Evolutionary conservation across 2,797 vertebrate species (phyloP), one percentile per base, ranked within the genome.

Genomic region (Centroberyx gerrardi): DNA sequence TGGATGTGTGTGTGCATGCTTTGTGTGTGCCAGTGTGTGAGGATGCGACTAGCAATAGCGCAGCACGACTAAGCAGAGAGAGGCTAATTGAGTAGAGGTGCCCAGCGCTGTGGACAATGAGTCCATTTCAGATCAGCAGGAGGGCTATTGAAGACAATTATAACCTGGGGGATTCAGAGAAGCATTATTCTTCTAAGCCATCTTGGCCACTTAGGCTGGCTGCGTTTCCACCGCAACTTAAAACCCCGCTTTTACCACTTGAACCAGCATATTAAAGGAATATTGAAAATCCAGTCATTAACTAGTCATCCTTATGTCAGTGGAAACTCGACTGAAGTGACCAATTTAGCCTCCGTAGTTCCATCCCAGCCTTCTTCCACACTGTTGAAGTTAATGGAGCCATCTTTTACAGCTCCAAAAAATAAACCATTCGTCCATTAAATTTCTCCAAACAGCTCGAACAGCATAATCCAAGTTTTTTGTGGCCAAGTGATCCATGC

Each of bases 111-210:
- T 79, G 90, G 90, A 92, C 90, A 87, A 89, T 85, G 85, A 81
- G 78, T 90, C 85, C 70, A 81, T 91, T 89, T 87, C 73, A 69
- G 82, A 80, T 83, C 87, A 84, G 84, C 87, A 79, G 90, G 88
- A 84, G 85, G 83, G 82, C 89, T 64, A 88, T 81, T 91, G 88
- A 87, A 85, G 82, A 89, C 89, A 81, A 89, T 88, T 89, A 88
- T 31, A 87, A 91, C 90, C 90, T 85, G 82, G 79, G 81, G 89
- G 87, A 89, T 55, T 72, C 65, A 82, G 73, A 83, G 68, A 58
- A 75, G 79, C 87, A 69, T 75, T 77, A 77, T 68, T 88, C 87
- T 78, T 81, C 78, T 18, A 5, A 82, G 77, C 73, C 74, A 73
- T 68, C 80, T 80, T 42, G 70, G 74, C 78, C 77, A 80, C 76